Percentiles rank a stretch among this genome's conserved stretches.
phyloP scores from a whole-genome alignment of 23 tunicate species.

The Halocynthia roretzi region DNA sequence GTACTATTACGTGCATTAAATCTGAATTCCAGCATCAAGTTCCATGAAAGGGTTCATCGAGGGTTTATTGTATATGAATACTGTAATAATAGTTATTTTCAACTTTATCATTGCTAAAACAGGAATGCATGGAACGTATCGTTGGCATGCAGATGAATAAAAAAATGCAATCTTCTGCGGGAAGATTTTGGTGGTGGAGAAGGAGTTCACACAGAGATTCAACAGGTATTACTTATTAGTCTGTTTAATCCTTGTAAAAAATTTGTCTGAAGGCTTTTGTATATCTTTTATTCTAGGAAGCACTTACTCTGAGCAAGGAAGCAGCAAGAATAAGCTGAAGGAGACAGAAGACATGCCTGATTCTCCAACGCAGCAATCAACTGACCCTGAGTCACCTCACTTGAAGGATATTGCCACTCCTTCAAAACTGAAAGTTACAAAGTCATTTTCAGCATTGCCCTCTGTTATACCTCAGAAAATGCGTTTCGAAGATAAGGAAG shows the following conservation, averaged over 20 bases:
- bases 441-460: conserved; percentile 17
- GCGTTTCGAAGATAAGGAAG: not conserved
- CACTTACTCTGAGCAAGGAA: conserved; percentile 8
- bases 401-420: too few relatives aligned
- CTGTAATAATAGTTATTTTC: conserved; percentile 2
- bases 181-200: conserved; percentile 27
- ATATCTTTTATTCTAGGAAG: not conserved
- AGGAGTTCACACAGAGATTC: conserved; percentile 18
- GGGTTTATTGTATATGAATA: not conserved
- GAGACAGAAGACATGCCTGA: conserved; percentile 9
- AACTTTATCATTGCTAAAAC: not conserved
- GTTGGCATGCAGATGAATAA: conserved; percentile 17
- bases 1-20: too few relatives aligned
- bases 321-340: not conserved
- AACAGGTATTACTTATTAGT: not conserved
- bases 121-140: conserved; percentile 14
- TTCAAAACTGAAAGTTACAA: not conserved
- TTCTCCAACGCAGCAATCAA: conserved; percentile 16
- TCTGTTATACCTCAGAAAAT: not conserved
- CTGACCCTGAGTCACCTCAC: not conserved
- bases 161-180: conserved; percentile 3
- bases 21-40: too few relatives aligned
- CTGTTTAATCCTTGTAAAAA: not conserved
- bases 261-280: not conserved
- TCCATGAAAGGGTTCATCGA: too few relatives aligned